Evolutionary conservation across 2,113 vertebrate genomes (phyloP).

Genomic region (Vombatus ursinus): DNA sequence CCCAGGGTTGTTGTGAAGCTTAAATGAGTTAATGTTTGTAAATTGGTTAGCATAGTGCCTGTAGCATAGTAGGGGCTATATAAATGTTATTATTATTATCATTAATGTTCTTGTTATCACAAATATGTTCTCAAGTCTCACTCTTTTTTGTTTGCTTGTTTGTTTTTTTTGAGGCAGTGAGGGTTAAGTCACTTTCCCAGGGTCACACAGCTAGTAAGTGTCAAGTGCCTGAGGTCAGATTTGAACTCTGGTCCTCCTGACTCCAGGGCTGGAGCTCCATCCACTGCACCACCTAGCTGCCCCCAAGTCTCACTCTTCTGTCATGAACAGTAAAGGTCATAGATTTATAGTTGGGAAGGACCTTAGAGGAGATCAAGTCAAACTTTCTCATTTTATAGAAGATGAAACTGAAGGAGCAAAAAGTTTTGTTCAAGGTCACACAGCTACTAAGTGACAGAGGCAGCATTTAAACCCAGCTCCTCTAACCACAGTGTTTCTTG

Average conservation of each 20-base stretch:
- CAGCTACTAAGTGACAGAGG: not conserved
- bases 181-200: too few relatives aligned
- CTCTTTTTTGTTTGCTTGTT: too few relatives aligned
- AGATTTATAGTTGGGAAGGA: not conserved
- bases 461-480: not conserved
- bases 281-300: too few relatives aligned
- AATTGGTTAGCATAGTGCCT: not conserved
- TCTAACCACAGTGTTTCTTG: not conserved
- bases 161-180: too few relatives aligned
- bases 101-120: not conserved
- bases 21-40: not conserved
- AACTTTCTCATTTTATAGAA: not conserved
- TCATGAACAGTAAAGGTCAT: not conserved
- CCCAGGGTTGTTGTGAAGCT: not conserved
- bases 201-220: too few relatives aligned
- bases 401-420: not conserved
- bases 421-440: not conserved
- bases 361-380: not conserved
- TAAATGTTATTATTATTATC: not conserved
- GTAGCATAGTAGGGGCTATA: not conserved
- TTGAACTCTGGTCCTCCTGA: too few relatives aligned
- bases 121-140: not conserved
- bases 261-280: too few relatives aligned
- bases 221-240: too few relatives aligned
- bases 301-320: not conserved